phyloP scores from a whole-genome alignment of 2,797 vertebrate genomes.

The Mus caroli region DNA sequence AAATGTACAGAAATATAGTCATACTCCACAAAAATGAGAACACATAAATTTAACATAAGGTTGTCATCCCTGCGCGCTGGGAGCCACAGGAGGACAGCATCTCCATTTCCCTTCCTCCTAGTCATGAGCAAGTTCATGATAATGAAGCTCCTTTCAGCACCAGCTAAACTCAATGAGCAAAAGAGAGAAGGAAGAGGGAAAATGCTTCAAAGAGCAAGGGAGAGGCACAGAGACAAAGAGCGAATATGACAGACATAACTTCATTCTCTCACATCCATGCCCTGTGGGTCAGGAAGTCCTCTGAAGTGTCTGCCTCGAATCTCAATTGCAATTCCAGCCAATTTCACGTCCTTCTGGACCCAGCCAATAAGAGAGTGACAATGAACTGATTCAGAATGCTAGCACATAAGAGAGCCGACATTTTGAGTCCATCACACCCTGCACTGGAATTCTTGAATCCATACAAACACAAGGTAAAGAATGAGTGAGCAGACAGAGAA shows the following conservation, averaged over 20 bases:
- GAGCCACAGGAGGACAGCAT: slow-evolving; percentile 62
- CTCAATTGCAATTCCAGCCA: slow-evolving; percentile 20
- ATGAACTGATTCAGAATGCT: slow-evolving; percentile 30
- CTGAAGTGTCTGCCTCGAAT: not conserved
- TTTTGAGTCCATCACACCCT: not conserved
- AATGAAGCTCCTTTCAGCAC: slow-evolving; percentile 76
- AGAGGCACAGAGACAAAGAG: slow-evolving; percentile 67
- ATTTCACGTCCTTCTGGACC: slow-evolving; percentile 10
- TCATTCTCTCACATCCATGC: not conserved
- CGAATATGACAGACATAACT: not conserved
- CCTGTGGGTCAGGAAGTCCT: slow-evolving; percentile 59
- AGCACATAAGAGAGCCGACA: not conserved
- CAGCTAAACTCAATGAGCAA: slow-evolving; percentile 69
- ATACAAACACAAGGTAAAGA: not conserved
- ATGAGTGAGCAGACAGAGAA: not conserved
- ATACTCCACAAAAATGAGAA: slow-evolving; percentile 81
- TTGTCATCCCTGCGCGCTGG: slow-evolving; percentile 76
- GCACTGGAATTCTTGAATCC: not conserved
- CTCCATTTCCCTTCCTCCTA: slow-evolving; percentile 76
- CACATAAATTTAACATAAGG: slow-evolving; percentile 86
- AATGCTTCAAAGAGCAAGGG: slow-evolving; percentile 62
- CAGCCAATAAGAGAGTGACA: not conserved
- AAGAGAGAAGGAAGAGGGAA: slow-evolving; percentile 23
- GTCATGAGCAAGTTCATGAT: slow-evolving; percentile 70
- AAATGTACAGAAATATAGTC: slow-evolving; percentile 81